Evolutionary conservation across 2,113 vertebrate species (phyloP), one percentile per base, ranked within the genome.

Genomic region (Tragelaphus buxtoni): DNA sequence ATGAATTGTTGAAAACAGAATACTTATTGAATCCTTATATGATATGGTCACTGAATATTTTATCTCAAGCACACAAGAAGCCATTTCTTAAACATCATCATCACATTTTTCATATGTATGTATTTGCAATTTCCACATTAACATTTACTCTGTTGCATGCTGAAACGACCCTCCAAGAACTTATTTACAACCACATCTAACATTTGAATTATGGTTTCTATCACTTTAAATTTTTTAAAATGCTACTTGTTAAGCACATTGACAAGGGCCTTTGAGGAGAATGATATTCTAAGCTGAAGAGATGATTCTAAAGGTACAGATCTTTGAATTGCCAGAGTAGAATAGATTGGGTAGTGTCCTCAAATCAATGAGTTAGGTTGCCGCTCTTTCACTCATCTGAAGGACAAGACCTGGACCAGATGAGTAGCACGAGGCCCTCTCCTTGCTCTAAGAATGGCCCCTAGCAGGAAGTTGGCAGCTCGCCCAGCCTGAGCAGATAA

Each of bases 401-500:
- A 90, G 80, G 69, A 84, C 51, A 85, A 95, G 79, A 81, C 60
- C 26, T 45, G 49, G 42, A 56, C 88, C 79, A 69, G 45, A 39
- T 74, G 45, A 95, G 93, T 91, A 91, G 42, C 63, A 80, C 0
- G 16, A 96, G 76, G 80, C 63, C 80, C 20, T 90, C 45, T 95
- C 14, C 30, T 88, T 92, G 90, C 82, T 97, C 83, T 93, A 88
- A 92, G 95, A 94, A 94, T 65, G 93, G 87, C 39, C 88, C 91
- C 96, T 83, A 85, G 85, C 35, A 80, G 95, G 95, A 97, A 95
- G 61, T 65, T 97, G 96, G 97, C 96, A 91, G 56, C 60, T 77
- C 12, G 94, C 96, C 96, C 97, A 88, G 97, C 89, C 51, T 32
- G 61, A 97, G 84, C 92, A 90, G 91, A 97, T 95, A 97, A 95